Conservation (phyloP, 2,113 vertebrate genomes). For the Struthio camelus region DNA sequence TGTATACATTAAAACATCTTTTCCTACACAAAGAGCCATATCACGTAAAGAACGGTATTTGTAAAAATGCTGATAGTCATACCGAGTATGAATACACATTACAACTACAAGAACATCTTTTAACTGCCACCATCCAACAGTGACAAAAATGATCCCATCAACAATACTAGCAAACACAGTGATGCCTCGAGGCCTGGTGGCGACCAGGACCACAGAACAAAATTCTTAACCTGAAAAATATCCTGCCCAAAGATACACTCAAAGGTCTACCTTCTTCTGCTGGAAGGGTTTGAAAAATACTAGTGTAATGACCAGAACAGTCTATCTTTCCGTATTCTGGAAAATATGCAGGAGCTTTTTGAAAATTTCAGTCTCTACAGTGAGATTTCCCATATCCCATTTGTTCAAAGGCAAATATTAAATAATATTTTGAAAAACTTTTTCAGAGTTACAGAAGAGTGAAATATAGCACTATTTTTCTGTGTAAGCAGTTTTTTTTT, state of each 20-base stretch:
- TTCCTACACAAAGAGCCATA: constrained; percentile 18
- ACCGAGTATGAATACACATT: not conserved
- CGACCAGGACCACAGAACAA: not conserved
- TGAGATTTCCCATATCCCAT: not conserved
- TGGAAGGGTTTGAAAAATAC: not conserved
- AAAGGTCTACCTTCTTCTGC: not conserved
- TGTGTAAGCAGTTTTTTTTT: not conserved
- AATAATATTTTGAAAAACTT: not conserved
- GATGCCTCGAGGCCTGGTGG: not conserved
- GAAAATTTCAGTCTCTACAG: not conserved
- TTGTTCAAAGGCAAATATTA: not conserved
- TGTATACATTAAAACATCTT: constrained; percentile 19
- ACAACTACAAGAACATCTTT: not conserved
- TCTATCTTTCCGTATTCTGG: not conserved
- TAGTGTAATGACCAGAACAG: not conserved
- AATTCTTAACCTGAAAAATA: not conserved
- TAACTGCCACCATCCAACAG: not conserved
- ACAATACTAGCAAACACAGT: not conserved
- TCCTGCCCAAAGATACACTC: not conserved
- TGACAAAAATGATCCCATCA: not conserved
- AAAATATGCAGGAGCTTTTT: not conserved
- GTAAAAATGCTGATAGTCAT: constrained; percentile 24
- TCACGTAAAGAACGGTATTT: constrained; percentile 18
- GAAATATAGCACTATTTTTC: not conserved
- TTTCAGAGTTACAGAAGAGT: not conserved